Base-by-base conservation (phyloP, 64 coral and sea anemone species). In the Pocillopora verrucosa region DNA sequence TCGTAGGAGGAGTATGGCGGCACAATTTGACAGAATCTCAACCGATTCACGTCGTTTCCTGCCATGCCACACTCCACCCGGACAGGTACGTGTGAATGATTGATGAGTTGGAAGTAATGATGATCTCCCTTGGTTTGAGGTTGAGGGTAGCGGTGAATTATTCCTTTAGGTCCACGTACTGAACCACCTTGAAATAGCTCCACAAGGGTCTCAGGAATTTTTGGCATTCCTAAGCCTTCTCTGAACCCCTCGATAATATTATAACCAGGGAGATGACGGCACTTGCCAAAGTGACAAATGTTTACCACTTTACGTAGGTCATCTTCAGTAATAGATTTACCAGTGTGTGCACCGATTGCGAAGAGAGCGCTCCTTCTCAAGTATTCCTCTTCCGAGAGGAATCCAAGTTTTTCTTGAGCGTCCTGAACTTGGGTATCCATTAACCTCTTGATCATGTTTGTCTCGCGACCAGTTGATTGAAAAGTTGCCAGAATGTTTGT, bases 101-200 rank as follows among this genome's bases (percentile, higher is more conserved):
- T 87, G 65, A 87, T 87, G 38, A 87, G 24, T 16, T 87, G 86
- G 58, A 87, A 87, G 86, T 87, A 87, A 74, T 87, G 72, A 58
- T 87, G 11, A 57, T 87, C 72, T 73, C 72, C 67, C 72, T 76
- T 87, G 19, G 38, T 87, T 34, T 87, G 67, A 59, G 86, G 86
- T 59, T 87, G 86, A 14, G 86, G 86, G 86, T 87, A 87, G 4
- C 1, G 36, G 0, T 64, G 25, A 9, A 2, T 13, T 79, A 58
- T 79, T 12, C 19, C 16, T 79, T 79, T 79, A 22, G 76, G 76
- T 22, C 76, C 56, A 59, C 4, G 11, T 4, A 77, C 15, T 63
- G 30, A 30, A 30, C 30, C 30, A 30, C 30, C 30, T 30, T 17
- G 1, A 63, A 63, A 63, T 63, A 63, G 61, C 61, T 2, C 61